A percentile compares a stretch with the other conserved stretches of the same genome.
Evolutionary conservation across 2,797 vertebrate species (phyloP).

Genomic region (Nasua narica): DNA sequence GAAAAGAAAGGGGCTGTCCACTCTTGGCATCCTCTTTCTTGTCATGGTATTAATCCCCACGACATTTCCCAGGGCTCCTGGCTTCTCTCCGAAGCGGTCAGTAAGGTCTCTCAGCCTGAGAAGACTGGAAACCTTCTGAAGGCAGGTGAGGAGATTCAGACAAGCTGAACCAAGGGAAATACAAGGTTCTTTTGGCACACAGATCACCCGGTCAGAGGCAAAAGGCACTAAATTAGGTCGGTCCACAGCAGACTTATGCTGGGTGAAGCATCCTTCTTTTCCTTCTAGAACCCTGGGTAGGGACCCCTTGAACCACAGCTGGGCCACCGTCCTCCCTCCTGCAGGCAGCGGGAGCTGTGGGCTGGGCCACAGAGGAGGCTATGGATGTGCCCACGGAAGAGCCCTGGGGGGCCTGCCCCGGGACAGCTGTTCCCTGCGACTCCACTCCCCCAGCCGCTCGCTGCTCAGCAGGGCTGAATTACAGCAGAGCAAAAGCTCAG

Average conservation of each 20-base stretch:
- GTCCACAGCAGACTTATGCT: not conserved
- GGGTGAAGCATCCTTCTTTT: not conserved
- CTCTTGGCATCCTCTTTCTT: not conserved
- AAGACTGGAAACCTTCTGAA: not conserved
- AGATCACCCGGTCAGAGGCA: not conserved
- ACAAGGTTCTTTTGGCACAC: not conserved
- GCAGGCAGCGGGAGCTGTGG: not conserved
- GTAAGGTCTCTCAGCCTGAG: not conserved
- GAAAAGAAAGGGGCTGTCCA: not conserved
- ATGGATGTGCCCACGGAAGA: accelerated
- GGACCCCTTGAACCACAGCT: not conserved
- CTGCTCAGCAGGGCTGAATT: not conserved
- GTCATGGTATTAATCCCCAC: not conserved
- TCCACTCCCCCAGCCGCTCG: not conserved
- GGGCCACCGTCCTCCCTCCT: not conserved
- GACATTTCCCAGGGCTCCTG: not conserved
- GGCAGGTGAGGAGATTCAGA: not conserved
- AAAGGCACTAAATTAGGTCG: not conserved
- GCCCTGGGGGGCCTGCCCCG: too few species aligned
- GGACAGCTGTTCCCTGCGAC: not conserved
- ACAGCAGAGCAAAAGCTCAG: not conserved
- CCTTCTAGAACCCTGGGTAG: not conserved
- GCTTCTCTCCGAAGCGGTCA: not conserved
- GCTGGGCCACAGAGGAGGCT: not conserved
- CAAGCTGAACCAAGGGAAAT: not conserved